Evolutionary conservation across 1,140 invertebrate species (phyloP).

Genomic region (Drosophila gunungcola): DNA sequence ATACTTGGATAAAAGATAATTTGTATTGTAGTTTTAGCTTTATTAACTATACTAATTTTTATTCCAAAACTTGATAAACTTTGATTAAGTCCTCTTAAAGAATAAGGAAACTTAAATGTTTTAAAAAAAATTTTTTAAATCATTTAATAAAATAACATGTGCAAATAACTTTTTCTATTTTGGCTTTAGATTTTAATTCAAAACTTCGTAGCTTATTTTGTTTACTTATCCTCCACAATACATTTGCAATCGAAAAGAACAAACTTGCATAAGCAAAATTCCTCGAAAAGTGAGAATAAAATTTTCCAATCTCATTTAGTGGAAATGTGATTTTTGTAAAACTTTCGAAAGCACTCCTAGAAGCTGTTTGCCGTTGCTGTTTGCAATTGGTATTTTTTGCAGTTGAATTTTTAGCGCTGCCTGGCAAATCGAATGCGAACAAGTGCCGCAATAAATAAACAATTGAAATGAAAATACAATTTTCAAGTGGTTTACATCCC

Average conservation of each 20-base stretch:
- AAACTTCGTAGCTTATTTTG: too few species aligned
- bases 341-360: slow-evolving; percentile 19
- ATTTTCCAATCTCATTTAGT: slow-evolving; percentile 18
- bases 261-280: background rate
- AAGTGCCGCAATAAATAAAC: slow-evolving; percentile 83
- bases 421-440: slow-evolving; percentile 80
- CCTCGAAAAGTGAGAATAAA: slow-evolving; percentile 1
- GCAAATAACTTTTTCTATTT: too few species aligned
- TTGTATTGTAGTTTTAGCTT: too few species aligned
- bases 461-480: slow-evolving; percentile 84
- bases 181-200: too few species aligned
- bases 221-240: too few species aligned
- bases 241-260: too few species aligned
- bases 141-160: too few species aligned
- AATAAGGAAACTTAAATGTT: too few species aligned
- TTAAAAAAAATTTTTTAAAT: background rate
- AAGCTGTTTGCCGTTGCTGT: slow-evolving; percentile 11
- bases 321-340: slow-evolving; percentile 24
- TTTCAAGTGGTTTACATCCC: slow-evolving; percentile 79
- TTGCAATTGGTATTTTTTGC: slow-evolving; percentile 28
- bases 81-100: too few species aligned
- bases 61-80: too few species aligned
- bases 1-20: too few species aligned
- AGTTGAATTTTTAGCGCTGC: slow-evolving; percentile 39
- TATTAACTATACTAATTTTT: too few species aligned